Evolutionary conservation across 1,140 invertebrate species (phyloP), one percentile per base, ranked within the genome.

Genomic region (Heliconius hewitsoni): DNA sequence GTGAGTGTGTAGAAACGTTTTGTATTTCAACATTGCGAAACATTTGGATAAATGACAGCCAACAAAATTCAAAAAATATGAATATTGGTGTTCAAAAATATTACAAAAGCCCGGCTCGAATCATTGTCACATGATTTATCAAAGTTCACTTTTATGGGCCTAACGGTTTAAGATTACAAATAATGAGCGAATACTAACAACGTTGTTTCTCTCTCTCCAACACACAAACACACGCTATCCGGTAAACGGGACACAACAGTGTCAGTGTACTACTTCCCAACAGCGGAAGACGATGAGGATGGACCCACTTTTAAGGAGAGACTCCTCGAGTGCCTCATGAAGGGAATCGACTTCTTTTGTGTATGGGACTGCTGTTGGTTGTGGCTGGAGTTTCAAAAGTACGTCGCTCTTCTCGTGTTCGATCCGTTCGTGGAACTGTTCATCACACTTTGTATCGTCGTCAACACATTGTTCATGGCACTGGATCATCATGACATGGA

Each of bases 381-480:
- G 83, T 99, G 98, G 98, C 95, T 98, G 80, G 97, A 97, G 91
- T 96, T 99, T 90, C 98, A 99, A 95, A 97, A 98, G 92, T 97
- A 97, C 93, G 96, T 99, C n/a, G 96, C 97, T 3, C 95, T 99
- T 19, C 95, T 99, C 85, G 98, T 99, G 76, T 99, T 99, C 94
- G 98, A 99, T 96, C 98, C 99, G 8, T 99, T 99, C 91, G 98
- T 99, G 82, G 99, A 99, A 93, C 95, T 99, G 81, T 99, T 99
- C 95, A 99, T 99, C 91, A 99, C 98, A 9, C 95, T 99, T 60
- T 99, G 98, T 95, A 99, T 99, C 95, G 98, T 99, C 74, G 98
- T 99, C 82, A 99, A 99, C 91, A 99, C 99, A 1, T 95, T 99
- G 77, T 99, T 99, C 95, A 99, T 99, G 99, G 98, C 98, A 16